phyloP scores from a whole-genome alignment of 2,797 vertebrate genomes.

The Platalea minor region DNA sequence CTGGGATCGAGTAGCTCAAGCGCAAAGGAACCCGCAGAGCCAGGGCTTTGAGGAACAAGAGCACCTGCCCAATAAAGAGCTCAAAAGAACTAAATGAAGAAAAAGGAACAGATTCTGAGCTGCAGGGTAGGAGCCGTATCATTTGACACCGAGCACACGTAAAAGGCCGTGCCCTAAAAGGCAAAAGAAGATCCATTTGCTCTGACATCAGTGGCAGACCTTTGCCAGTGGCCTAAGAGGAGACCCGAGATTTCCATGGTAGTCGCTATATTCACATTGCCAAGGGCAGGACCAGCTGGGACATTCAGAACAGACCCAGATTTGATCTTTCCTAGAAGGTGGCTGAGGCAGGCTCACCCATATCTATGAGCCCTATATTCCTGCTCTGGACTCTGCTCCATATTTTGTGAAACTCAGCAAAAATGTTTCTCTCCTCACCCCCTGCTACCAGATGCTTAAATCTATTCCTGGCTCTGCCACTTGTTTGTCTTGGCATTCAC shows the following conservation, averaged over 20 bases:
- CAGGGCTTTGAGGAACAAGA: not conserved
- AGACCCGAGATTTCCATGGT: rapidly evolving
- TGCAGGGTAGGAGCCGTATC: rapidly evolving
- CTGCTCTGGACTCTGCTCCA: not conserved
- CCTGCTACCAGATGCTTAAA: not conserved
- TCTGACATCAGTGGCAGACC: not conserved
- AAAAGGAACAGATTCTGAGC: not conserved
- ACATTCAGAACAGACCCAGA: not conserved
- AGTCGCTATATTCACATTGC: too few species aligned
- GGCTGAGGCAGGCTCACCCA: not conserved
- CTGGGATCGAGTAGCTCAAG: not conserved
- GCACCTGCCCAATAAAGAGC: not conserved
- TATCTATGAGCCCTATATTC: rapidly evolving
- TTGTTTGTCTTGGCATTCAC: not conserved
- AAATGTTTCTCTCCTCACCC: not conserved
- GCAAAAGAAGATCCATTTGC: too few species aligned
- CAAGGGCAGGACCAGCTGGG: not conserved
- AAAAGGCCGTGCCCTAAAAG: not conserved
- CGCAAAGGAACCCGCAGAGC: not conserved
- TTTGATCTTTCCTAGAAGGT: too few species aligned
- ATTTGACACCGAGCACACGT: not conserved
- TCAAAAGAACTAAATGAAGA: not conserved
- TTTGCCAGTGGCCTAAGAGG: not conserved
- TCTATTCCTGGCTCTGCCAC: not conserved
- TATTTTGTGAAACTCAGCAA: not conserved